A percentile compares a stretch with the other conserved stretches of the same genome.
Conservation (phyloP, 2,888 invertebrate genomes). For the Polietes domitor region DNA sequence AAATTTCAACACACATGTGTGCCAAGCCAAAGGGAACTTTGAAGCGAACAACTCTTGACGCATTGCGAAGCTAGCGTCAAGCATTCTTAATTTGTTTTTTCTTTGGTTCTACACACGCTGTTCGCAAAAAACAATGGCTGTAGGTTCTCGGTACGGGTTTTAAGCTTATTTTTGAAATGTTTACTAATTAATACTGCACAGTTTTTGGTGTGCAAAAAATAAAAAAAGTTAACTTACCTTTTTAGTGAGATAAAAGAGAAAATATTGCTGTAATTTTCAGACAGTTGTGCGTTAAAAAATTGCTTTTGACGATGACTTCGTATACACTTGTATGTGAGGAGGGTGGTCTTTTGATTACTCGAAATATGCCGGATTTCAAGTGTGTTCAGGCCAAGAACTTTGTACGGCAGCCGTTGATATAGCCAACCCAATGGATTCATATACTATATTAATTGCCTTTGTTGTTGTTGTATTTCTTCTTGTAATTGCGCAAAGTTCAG, state of each 20-base stretch:
- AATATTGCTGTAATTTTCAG: conserved; percentile 14
- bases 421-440: neutral
- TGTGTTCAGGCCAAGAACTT: neutral
- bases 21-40: no score
- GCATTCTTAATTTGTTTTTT: no score
- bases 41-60: no score
- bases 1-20: no score
- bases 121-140: no score
- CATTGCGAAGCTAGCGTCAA: no score
- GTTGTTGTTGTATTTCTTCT: neutral
- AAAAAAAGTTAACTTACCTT: conserved; percentile 40
- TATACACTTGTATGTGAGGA: no score
- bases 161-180: neutral
- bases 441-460: neutral
- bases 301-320: conserved; percentile 32
- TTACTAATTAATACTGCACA: neutral
- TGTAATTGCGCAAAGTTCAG: neutral
- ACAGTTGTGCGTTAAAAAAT: conserved; percentile 43
- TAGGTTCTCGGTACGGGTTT: no score
- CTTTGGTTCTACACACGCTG: no score
- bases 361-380: neutral
- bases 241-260: neutral
- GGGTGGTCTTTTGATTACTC: neutral
- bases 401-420: neutral
- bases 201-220: neutral